phyloP scores from a whole-genome alignment of 2,797 vertebrate genomes.

The Sebastes jordani region DNA sequence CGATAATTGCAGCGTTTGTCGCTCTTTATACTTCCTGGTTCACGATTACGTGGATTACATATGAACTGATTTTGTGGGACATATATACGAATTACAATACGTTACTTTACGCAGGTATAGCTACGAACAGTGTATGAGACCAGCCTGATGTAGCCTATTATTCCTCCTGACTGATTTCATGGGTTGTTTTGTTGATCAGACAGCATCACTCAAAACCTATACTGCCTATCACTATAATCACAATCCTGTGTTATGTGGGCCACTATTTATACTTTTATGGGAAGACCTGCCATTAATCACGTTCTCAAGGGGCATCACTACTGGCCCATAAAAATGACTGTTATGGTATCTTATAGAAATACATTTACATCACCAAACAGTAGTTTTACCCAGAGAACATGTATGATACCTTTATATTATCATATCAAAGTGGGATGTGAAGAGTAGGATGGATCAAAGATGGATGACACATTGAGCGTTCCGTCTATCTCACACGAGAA shows the following conservation, averaged over 20 bases:
- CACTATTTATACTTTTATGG: conserved; percentile 42
- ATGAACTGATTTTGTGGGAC: too few species aligned
- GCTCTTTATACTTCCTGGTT: too few species aligned
- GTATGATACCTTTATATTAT: conserved; percentile 24
- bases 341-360: conserved; percentile 26
- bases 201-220: background rate
- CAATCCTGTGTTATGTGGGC: background rate
- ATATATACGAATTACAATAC: too few species aligned
- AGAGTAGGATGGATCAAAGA: conserved; percentile 20
- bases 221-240: background rate
- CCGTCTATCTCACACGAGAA: conserved; percentile 36
- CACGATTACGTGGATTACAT: too few species aligned
- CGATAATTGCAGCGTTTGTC: background rate
- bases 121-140: too few species aligned
- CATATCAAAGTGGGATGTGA: conserved; percentile 37
- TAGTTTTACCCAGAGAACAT: conserved; percentile 7
- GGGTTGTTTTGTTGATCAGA: conserved; percentile 1
- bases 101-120: too few species aligned
- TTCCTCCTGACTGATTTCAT: background rate
- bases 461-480: conserved; percentile 30
- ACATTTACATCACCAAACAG: conserved; percentile 44
- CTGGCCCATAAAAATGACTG: conserved; percentile 40
- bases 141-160: background rate
- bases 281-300: conserved; percentile 44
- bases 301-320: conserved; percentile 35